Base-by-base conservation (phyloP, 2,888 invertebrate genomes). In the Ceriagrion tenellum region DNA sequence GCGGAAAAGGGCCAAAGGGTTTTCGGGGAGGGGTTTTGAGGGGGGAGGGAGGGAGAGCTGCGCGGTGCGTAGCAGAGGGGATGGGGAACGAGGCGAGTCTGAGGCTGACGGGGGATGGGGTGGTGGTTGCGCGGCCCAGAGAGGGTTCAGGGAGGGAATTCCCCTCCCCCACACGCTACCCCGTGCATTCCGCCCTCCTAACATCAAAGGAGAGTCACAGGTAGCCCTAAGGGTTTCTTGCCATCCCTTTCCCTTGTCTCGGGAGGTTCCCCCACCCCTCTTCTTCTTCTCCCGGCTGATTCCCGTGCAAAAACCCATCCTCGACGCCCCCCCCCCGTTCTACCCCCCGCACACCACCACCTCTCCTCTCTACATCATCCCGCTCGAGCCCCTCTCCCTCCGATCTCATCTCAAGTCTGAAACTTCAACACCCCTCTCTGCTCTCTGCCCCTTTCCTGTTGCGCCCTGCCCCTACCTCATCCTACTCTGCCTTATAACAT, bases 191-290 rank as follows among this genome's bases (percentile, higher is more conserved):
- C 93, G 40, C 93, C 69, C 93, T 74, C 93, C 69, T 69, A 93
- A 93, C 93, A 93, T 93, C 93, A 93, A 93, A 93, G 93, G 93
- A 69, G 93, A 93, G 69, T 93, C 93, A 93, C 74, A 93, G 93
- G 93, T 93, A 93, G 69, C 93, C 93, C 93, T 93, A 69, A 93
- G 93, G 93, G 93, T 63, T 74, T 93, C 93, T 55, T 93, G 69
- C 93, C 93, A 93, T 93, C 93, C 93, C 91, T 91, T 91, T 91
- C 63, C 63, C 93, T 93, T 74, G 69, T 91, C 91, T 91, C 63
- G 69, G n/a, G 35, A 91, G 59, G 40, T 63, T 47, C 47, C 93
- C 93, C n/a, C n/a, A n/a, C n/a, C n/a, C n/a, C n/a, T n/a, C n/a
- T n/a, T n/a, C n/a, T n/a, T n/a, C n/a, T n/a, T 69, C 69, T 74